Percentiles rank a stretch among this genome's conserved stretches.
Conservation (phyloP, 2,888 invertebrate species). For the Rotaria sp. region DNA sequence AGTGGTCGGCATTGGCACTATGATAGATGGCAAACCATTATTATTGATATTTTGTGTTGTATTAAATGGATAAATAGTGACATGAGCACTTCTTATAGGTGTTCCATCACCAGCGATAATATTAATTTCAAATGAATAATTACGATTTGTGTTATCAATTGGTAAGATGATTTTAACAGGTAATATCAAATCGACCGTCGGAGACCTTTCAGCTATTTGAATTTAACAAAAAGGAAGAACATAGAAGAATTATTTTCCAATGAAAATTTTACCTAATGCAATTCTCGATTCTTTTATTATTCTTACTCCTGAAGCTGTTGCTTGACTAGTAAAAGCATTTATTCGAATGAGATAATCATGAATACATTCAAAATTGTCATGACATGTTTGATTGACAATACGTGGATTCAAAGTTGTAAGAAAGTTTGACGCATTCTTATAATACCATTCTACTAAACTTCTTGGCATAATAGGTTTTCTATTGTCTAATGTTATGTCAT, state of each 20-base stretch:
- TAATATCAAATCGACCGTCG: neutral
- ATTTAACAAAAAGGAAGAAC: neutral
- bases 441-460: neutral
- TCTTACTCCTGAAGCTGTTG: neutral
- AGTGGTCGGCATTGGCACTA: neutral
- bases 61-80: neutral
- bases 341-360: neutral
- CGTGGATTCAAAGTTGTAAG: neutral
- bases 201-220: neutral
- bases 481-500: neutral
- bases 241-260: neutral
- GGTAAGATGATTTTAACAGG: neutral
- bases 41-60: too few species aligned
- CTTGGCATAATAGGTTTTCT: neutral
- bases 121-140: neutral
- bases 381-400: neutral
- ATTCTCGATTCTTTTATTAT: neutral
- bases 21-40: neutral
- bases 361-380: neutral
- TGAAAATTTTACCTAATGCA: neutral
- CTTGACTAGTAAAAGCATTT: neutral
- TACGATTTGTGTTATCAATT: neutral
- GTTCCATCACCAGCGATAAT: neutral
- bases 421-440: neutral
- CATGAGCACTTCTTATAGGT: rapidly evolving